Evolutionary conservation across 2,113 vertebrate genomes (phyloP), one percentile per base, ranked within the genome.

Genomic region (Oxyura jamaicensis): DNA sequence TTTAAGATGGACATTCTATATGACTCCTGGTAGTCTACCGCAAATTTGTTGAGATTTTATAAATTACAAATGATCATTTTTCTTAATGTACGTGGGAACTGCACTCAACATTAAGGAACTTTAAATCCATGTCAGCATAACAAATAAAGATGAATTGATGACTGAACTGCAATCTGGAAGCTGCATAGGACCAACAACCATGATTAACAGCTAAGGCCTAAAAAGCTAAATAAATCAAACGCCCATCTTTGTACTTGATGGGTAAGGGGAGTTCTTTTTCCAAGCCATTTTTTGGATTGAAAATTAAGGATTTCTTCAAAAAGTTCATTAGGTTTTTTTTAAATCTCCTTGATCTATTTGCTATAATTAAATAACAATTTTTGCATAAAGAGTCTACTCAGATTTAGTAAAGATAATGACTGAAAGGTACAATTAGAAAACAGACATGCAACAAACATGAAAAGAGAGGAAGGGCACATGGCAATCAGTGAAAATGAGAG

Each of bases 141-240:
- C 10, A 58, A 13, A 53, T 4, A n/a, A 84, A 58, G 67, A 62
- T 62, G 16, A 86, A 93, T 17, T 2, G 5, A 53, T 25, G 39
- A 66, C 11, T 7, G 82, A 84, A 68, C 0, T 0, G 20, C 18
- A 87, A 83, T 41, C 0, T 52, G 25, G 60, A 82, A 79, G 66
- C 17, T 79, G 28, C 31, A 22, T 6, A 56, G 29, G 39, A 83
- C 15, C 13, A 56, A 22, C 31, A 35, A 68, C 31, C 16, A 4
- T 4, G 20, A 12, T 42, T 18, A 87, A 41, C 8, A 52, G 63
- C 26, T n/a, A 56, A 55, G 13, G 28, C 50, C 25, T 59, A 53
- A 71, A 73, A 84, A 59, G 12, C 42, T 31, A 44, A 76, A 53
- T 23, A 68, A 53, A 79, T 41, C 29, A 66, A 66, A 50, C 46